phyloP scores from a whole-genome alignment of 1,140 invertebrate species.

The Ganaspis sp. region DNA sequence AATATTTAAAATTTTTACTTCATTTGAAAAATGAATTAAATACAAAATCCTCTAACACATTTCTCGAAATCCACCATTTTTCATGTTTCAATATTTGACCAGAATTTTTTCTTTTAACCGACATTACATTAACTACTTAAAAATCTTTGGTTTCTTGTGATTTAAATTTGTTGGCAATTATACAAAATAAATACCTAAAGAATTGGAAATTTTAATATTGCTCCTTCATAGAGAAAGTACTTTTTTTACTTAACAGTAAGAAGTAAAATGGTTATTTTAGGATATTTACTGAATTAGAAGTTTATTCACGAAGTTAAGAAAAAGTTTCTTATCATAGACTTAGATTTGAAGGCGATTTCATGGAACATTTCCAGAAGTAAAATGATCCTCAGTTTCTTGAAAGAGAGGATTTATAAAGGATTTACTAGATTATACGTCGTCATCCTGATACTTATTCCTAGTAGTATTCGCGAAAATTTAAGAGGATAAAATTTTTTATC shows the following conservation, averaged over 20 bases:
- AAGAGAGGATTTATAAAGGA: constrained; percentile 19
- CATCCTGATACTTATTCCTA: not conserved
- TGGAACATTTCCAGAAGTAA: not conserved
- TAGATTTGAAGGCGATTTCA: not conserved
- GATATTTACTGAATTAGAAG: not conserved
- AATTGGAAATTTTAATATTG: no score
- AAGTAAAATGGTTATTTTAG: no score
- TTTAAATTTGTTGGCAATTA: no score
- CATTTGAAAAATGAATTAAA: not conserved
- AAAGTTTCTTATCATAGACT: not conserved
- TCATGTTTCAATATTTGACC: no score
- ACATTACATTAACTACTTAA: no score
- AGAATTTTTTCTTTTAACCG: no score
- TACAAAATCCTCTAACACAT: no score
- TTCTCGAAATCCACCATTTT: no score
- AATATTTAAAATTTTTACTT: not conserved
- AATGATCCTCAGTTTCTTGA: not conserved
- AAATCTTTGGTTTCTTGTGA: no score
- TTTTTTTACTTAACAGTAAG: no score
- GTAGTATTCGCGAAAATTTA: not conserved
- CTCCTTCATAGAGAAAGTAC: no score
- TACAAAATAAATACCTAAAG: no score
- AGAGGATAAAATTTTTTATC: not conserved
- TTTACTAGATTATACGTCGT: constrained; percentile 27
- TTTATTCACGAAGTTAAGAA: not conserved